Evolutionary conservation across 2,888 invertebrate genomes (phyloP), one percentile per base, ranked within the genome.

Genomic region (Deilephila porcellus): DNA sequence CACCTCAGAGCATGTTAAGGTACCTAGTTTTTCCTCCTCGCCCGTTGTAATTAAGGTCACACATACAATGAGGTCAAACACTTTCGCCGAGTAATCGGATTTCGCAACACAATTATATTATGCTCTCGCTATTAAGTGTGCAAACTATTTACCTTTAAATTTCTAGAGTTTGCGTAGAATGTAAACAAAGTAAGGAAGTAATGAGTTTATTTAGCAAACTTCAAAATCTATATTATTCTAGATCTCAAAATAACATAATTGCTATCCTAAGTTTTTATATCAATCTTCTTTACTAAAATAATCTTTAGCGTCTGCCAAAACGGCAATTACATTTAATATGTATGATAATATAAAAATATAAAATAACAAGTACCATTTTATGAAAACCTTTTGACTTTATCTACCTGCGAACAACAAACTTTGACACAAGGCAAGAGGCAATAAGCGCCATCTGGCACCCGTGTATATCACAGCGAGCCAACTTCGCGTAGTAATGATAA

Each of bases 401-500:
- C n/a, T 56, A 56, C 56, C 56, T 34, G 34, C 17, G n/a, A 19
- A 6, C 6, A 63, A 32, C 17, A 34, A 63, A 63, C 63, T 63
- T 63, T n/a, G 63, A n/a, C n/a, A 63, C 63, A 34, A 63, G 19
- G 34, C 63, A 63, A 63, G 19, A 37, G 7, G 34, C 63, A 63
- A 63, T 63, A 63, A 63, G 37, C 63, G 29, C 34, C 63, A 63
- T 63, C 63, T 19, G 29, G 32, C 34, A 34, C 63, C 34, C 62
- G 17, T 63, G 34, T 32, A 29, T 32, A 14, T 32, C 62, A 62
- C 34, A 29, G 32, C 7, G 34, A 19, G 63, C n/a, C 62, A 63
- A 63, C 63, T 63, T 63, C 34, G 34, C 71, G 53, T 59, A 34
- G 37, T 34, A 34, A n/a, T 71, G 59, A 71, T 59, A 71, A 60